Evolutionary conservation across 2,797 vertebrate genomes (phyloP).

Genomic region (Poeciliopsis gracilis): DNA sequence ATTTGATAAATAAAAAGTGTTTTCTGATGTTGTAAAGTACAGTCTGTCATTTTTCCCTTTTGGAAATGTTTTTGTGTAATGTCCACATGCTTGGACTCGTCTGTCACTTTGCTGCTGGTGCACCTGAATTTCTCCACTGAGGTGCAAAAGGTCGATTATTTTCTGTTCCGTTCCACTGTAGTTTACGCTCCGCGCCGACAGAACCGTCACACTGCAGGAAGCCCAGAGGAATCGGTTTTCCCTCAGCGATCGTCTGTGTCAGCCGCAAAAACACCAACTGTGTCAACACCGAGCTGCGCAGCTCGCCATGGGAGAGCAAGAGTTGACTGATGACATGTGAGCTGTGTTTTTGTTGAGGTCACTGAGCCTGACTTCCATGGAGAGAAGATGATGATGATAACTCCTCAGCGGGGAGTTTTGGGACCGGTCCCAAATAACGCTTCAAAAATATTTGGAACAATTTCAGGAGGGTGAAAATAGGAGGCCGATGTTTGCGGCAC

Average conservation of each 20-base stretch:
- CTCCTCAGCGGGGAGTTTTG: slow-evolving; percentile 25
- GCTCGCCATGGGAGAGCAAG: slow-evolving; percentile 26
- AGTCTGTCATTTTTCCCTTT: not conserved
- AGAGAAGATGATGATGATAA: slow-evolving; percentile 40
- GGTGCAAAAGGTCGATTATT: not conserved
- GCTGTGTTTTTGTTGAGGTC: slow-evolving; percentile 51
- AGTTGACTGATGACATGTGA: slow-evolving; percentile 49
- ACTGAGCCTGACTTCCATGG: slow-evolving; percentile 50
- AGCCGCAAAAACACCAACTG: slow-evolving; percentile 74
- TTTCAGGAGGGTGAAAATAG: not conserved
- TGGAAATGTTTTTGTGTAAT: not conserved
- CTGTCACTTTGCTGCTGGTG: not conserved
- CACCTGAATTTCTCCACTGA: not conserved
- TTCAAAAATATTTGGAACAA: slow-evolving; percentile 20
- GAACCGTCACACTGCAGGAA: slow-evolving; percentile 12
- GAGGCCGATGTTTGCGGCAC: not conserved
- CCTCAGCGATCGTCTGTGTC: slow-evolving; percentile 58
- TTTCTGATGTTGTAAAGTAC: not conserved
- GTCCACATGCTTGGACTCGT: not conserved
- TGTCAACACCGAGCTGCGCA: slow-evolving; percentile 63
- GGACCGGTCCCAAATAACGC: slow-evolving; percentile 31
- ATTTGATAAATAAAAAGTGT: not conserved
- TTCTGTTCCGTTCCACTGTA: not conserved
- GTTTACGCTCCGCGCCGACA: slow-evolving; percentile 1
- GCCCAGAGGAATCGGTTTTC: slow-evolving; percentile 34